Base-by-base conservation (phyloP, 2,797 vertebrate genomes). In the Chlorospingus semifuscus region DNA sequence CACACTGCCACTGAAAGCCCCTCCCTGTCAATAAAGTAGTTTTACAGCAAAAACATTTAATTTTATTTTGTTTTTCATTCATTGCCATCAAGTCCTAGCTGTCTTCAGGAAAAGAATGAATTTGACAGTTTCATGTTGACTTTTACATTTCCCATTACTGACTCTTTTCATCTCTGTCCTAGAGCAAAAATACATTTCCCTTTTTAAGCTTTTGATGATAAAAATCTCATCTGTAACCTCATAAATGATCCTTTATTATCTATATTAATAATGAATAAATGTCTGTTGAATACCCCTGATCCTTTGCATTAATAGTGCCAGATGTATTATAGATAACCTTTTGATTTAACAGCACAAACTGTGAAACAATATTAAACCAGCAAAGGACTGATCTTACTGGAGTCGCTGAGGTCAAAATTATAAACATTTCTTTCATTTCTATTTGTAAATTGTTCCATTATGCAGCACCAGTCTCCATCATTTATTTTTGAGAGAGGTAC, bases 231-330 rank as follows among this genome's bases (percentile, higher is more conserved):
- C 97, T 98, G 97, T 98, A 98, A 96, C 94, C 97, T 98, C 98
- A 97, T 98, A 98, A 98, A 98, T 98, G 98, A 97, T 98, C 97
- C 97, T 98, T 98, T 98, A 98, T 98, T 98, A 98, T 98, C 98
- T 98, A 95, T 98, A 98, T 98, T 98, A 98, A 98, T 98, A 98
- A 98, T 98, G 97, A 98, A 98, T 98, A 98, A 98, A 98, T 98
- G 98, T 98, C 98, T 98, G 97, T 98, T 97, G 98, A 98, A 97
- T 98, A 98, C 89, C 95, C 92, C 97, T 97, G 96, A 97, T 98
- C 97, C 97, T 98, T 97, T 97, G 96, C 97, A 98, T 98, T 98
- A 98, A 97, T 97, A 97, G 96, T 94, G 71, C 95, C 97, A 98
- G 97, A 98, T 98, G 97, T 98, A 98, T 98, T 98, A 98, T 98